Base-by-base conservation (phyloP, 2,797 vertebrate species). In the Ciconia nigra region DNA sequence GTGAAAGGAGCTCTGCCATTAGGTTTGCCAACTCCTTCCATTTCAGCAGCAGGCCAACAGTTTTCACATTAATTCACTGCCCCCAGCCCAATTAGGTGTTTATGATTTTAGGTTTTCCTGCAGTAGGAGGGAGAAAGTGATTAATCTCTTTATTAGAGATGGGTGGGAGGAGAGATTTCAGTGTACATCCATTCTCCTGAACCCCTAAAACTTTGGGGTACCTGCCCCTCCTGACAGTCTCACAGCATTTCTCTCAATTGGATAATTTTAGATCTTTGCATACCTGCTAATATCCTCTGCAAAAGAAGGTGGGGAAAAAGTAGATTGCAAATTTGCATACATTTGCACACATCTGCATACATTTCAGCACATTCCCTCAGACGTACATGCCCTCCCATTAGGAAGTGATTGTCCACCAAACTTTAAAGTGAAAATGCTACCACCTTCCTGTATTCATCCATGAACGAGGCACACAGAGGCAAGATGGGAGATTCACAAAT, bases 181-280 rank as follows among this genome's bases (percentile, higher is more conserved):
- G 46, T 25, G 35, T 47, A 59, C 11, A 24, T 76, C 35, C 39
- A 2, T 37, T 49, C 35, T 31, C 54, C 54, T 37, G 49, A 71
- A 61, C 77, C 49, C 58, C 37, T 78, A 88, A 87, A 44, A 61
- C 41, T 90, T 86, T 46, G 47, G 57, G n/a, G 13, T 81, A 61
- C 16, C 22, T 72, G 24, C 42, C 63, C 15, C 79, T 91, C 89
- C 79, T 81, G 37, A 59, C 41, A 26, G 42, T 66, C 78, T 65
- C 35, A 35, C 47, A 76, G 51, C n/a, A 47, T 79, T 88, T n/a
- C 66, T 76, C 55, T 67, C 80, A 80, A 91, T 33, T 93, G 84
- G 89, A 94, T 97, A 95, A 96, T 94, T 95, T 96, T 97, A 97
- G 92, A 93, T 83, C 90, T 91, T 82, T 88, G 19, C 82, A 72